Evolutionary conservation across 2,113 vertebrate genomes (phyloP), one percentile per base, ranked within the genome.

Genomic region (Capreolus pygargus): DNA sequence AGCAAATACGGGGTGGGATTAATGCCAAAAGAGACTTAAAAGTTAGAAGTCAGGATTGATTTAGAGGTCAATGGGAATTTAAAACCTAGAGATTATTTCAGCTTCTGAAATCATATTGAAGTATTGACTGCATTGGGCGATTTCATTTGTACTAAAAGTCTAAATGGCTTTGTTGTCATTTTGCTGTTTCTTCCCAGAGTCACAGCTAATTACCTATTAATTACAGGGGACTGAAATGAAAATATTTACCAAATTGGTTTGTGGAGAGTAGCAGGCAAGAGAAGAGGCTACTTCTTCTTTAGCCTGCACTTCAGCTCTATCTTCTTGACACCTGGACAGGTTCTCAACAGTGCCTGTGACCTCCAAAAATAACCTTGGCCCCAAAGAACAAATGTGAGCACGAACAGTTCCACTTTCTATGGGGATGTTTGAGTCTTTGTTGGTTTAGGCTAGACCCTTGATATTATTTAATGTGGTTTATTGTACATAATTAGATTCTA

Each of bases 401-500:
- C 70, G 67, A 97, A 36, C 36, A 82, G 50, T 89, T 60, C 67
- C 52, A 33, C 45, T 96, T 95, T 93, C 95, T 81, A 6, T 82
- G 82, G 96, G 43, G 57, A 78, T 96, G 50, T 93, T 94, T 55
- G 91, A 87, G 79, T 97, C 97, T 98, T 97, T 98, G 93, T 98
- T 98, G 94, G 86, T 70, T 39, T 98, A 97, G 97, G 93, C 95
- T 97, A 98, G 98, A 97, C 96, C 96, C 95, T 94, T 97, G 97
- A 96, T 97, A 98, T 95, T 98, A 97, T 97, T 97, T 96, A 98
- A 97, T n/a, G 70, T 94, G 89, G 25, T 97, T 98, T 98, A 98
- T 96, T 95, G 61, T 97, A 95, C 95, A 96, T 98, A 98, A 98
- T 98, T 98, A 98, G 83, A 97, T 95, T 97, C 70, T 96, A 96